phyloP scores from a whole-genome alignment of 1,140 invertebrate genomes.

The Neomicropteryx cornuta region DNA sequence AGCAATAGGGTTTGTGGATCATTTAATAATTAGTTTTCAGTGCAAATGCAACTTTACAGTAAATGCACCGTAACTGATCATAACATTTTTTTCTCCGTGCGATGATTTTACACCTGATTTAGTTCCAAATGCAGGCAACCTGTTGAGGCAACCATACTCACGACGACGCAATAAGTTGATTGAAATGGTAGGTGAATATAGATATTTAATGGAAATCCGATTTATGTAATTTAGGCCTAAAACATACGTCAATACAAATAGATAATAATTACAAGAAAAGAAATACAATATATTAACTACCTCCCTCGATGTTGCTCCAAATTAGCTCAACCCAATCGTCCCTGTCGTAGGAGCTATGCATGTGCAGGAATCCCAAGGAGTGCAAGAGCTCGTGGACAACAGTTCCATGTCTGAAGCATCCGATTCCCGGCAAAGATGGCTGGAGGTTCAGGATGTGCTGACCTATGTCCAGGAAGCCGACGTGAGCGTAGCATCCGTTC shows the following conservation, averaged over 20 bases:
- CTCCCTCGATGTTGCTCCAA: conserved; percentile 48
- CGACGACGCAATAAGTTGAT: not conserved
- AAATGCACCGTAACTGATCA: not conserved
- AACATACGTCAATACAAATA: not conserved
- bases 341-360: conserved; percentile 60
- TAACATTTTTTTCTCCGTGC: not conserved
- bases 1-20: too few species aligned
- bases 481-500: conserved; percentile 37
- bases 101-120: not conserved
- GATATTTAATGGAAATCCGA: not conserved
- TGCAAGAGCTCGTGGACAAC: conserved; percentile 61
- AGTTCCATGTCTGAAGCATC: conserved; percentile 38
- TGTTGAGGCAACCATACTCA: not conserved
- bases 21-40: too few species aligned
- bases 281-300: conserved; percentile 15
- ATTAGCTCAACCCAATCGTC: conserved; percentile 57
- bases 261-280: not conserved
- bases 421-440: conserved; percentile 25
- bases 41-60: too few species aligned
- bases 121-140: not conserved
- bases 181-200: not conserved
- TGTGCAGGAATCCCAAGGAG: conserved; percentile 59
- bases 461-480: conserved; percentile 29
- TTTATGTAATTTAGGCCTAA: not conserved
- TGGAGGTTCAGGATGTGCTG: conserved; percentile 37